Conservation (phyloP, 2,113 vertebrate genomes). For the Salvelinus fontinalis region DNA sequence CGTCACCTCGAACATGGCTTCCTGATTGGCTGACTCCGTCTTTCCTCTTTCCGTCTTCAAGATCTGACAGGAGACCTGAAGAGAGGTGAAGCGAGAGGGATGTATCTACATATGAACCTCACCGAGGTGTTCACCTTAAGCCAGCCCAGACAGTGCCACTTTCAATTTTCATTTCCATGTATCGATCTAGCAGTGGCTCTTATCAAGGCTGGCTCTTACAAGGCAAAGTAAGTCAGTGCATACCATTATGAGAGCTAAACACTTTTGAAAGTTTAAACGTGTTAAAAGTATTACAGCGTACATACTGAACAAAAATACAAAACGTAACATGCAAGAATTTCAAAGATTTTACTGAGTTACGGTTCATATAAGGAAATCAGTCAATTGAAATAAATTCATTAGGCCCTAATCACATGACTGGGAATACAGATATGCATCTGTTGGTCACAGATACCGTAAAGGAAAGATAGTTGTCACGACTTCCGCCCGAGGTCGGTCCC, state of each 20-base stretch:
- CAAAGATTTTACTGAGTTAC: too few relatives aligned
- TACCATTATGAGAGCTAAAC: background rate
- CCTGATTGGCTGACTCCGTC: slow-evolving; percentile 67
- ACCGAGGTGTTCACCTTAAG: background rate
- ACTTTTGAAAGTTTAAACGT: background rate
- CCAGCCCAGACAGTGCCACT: background rate
- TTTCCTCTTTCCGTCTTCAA: slow-evolving; percentile 82
- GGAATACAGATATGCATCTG: too few relatives aligned
- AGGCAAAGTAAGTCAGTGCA: background rate
- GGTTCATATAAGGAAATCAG: too few relatives aligned
- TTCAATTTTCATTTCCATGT: background rate
- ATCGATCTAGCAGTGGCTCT: background rate
- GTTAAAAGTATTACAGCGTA: background rate
- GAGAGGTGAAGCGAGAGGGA: background rate
- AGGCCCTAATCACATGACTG: too few relatives aligned
- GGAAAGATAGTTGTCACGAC: too few relatives aligned
- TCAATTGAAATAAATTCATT: too few relatives aligned
- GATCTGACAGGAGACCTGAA: slow-evolving; percentile 61
- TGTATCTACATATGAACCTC: background rate
- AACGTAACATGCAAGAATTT: too few relatives aligned
- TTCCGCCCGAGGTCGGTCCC: too few relatives aligned
- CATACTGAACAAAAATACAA: background rate
- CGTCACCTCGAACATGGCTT: slow-evolving; percentile 66
- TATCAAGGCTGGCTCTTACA: background rate
- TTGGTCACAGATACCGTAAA: too few relatives aligned